Conservation (phyloP, 1,140 invertebrate species). For the Tribolium madens region DNA sequence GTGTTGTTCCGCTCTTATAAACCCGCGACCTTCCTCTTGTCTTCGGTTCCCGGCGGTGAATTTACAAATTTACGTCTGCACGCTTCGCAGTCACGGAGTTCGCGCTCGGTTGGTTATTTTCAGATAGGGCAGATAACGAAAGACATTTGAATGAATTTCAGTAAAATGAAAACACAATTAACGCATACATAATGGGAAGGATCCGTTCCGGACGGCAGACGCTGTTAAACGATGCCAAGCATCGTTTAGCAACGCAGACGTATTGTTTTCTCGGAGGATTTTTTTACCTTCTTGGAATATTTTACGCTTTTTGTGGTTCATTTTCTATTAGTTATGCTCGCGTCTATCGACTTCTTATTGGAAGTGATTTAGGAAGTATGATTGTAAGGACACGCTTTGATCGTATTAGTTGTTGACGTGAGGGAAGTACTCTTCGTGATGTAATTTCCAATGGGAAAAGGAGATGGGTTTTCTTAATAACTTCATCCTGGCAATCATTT, state of each 20-base stretch:
- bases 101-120: slow-evolving; percentile 33
- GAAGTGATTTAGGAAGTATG: slow-evolving; percentile 5
- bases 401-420: slow-evolving; percentile 7
- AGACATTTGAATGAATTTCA: slow-evolving; percentile 47
- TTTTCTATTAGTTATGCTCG: slow-evolving; percentile 16
- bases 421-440: slow-evolving; percentile 19
- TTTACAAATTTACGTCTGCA: slow-evolving; percentile 47
- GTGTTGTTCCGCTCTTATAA: slow-evolving; percentile 40
- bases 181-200: slow-evolving; percentile 38
- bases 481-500: neutral
- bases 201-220: slow-evolving; percentile 27
- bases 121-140: slow-evolving; percentile 37
- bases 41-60: slow-evolving; percentile 36
- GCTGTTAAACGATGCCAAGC: slow-evolving; percentile 14
- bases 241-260: slow-evolving; percentile 37
- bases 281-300: slow-evolving; percentile 24
- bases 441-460: slow-evolving; percentile 21
- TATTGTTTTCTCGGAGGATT: slow-evolving; percentile 22
- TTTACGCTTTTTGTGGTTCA: slow-evolving; percentile 21
- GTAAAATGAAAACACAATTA: slow-evolving; percentile 48
- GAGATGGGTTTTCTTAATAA: neutral
- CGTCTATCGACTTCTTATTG: neutral
- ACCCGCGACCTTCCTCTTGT: slow-evolving; percentile 42
- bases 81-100: slow-evolving; percentile 6
- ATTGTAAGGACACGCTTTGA: slow-evolving; percentile 26